Conservation (phyloP, 1,140 invertebrate genomes). For the Oncopeltus fasciatus region DNA sequence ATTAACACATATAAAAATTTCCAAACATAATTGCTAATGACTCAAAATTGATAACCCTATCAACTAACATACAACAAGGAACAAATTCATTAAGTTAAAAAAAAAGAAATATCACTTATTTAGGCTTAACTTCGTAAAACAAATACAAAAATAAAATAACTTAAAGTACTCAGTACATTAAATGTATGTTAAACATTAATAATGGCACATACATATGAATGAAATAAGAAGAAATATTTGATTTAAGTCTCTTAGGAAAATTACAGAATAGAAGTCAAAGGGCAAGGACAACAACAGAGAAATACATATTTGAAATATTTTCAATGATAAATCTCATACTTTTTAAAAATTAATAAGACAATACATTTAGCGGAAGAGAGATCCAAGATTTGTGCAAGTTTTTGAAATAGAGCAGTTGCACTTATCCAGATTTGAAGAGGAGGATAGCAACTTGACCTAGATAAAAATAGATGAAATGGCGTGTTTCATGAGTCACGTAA, state of each 20-base stretch:
- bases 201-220: no score
- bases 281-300: no score
- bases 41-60: not conserved
- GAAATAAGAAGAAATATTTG: no score
- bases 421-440: constrained; percentile 90
- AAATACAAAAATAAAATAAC: not conserved
- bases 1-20: constrained; percentile 4
- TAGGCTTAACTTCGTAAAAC: not conserved
- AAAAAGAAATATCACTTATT: not conserved
- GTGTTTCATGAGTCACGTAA: constrained; percentile 90
- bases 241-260: no score
- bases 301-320: no score
- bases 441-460: constrained; percentile 90
- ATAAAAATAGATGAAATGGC: constrained; percentile 95
- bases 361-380: not conserved
- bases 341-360: not conserved
- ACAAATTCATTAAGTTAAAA: not conserved
- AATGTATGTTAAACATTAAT: no score
- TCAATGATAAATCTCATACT: no score
- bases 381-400: not conserved
- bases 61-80: not conserved
- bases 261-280: no score
- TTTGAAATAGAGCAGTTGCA: not conserved
- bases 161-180: no score
- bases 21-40: constrained; percentile 2